phyloP scores from a whole-genome alignment of 92 coral and sea anemone genomes.

The Siderastrea siderea region DNA sequence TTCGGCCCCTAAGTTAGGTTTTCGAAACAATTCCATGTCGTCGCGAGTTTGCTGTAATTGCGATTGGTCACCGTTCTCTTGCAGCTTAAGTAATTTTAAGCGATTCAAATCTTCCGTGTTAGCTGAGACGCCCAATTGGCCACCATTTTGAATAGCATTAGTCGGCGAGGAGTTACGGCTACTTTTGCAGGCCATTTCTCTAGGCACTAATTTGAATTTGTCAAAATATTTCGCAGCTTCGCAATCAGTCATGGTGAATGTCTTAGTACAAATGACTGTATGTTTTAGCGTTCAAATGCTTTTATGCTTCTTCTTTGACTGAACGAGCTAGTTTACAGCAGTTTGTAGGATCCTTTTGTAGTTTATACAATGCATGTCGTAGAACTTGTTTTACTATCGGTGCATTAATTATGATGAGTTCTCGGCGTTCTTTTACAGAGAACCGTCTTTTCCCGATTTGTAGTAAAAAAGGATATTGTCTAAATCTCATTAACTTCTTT shows the following conservation, averaged over 20 bases:
- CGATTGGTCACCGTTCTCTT: not conserved
- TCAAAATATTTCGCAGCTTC: conserved; percentile 6
- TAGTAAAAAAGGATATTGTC: not conserved
- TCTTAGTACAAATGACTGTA: not conserved
- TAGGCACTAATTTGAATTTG: not conserved
- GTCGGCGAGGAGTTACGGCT: not conserved
- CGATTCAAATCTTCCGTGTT: not conserved
- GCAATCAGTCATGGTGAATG: not conserved
- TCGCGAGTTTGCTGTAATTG: not conserved
- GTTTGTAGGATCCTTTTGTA: not conserved
- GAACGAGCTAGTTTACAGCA: not conserved
- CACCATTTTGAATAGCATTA: not conserved
- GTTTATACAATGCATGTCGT: not conserved
- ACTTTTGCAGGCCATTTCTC: not conserved
- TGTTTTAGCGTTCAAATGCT: too few relatives aligned
- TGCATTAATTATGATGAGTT: not conserved
- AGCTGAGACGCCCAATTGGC: not conserved
- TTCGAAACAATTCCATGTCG: not conserved
- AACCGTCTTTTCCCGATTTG: not conserved
- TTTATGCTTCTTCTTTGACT: conserved; percentile 4
- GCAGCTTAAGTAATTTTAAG: conserved; percentile 2
- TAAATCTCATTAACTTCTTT: not conserved
- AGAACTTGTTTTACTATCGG: not conserved
- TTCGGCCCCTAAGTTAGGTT: not conserved
- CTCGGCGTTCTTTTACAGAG: not conserved